Evolutionary conservation across 2,113 vertebrate genomes (phyloP).

Genomic region (Alexandromys fortis): DNA sequence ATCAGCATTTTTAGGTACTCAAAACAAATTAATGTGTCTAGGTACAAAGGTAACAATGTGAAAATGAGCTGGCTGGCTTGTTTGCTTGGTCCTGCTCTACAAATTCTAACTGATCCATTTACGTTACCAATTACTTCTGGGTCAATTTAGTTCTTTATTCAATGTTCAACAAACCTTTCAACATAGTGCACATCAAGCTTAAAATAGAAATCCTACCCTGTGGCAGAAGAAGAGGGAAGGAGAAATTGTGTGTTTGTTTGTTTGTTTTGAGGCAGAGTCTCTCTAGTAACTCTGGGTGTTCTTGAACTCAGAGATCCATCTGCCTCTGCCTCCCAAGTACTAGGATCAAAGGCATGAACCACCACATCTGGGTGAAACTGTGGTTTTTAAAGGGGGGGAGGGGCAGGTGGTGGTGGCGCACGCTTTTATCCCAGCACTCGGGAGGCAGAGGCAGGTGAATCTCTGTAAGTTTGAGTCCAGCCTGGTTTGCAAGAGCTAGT

Average conservation of each 20-base stretch:
- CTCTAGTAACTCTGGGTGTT: neutral
- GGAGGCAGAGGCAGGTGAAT: too few species aligned
- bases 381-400: neutral
- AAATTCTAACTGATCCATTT: conserved; percentile 52
- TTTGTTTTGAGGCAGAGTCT: neutral
- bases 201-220: conserved; percentile 49
- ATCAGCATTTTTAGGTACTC: conserved; percentile 23
- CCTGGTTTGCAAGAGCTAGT: too few species aligned
- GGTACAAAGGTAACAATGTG: conserved; percentile 33
- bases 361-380: neutral
- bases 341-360: neutral
- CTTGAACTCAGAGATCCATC: neutral
- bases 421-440: too few species aligned
- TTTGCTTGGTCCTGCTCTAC: conserved; percentile 31
- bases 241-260: neutral
- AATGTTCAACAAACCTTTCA: neutral
- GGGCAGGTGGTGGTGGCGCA: too few species aligned
- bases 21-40: conserved; percentile 59
- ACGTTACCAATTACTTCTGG: conserved; percentile 54
- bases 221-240: conserved; percentile 8
- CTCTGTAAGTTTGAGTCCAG: too few species aligned
- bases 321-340: neutral
- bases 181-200: conserved; percentile 9
- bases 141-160: conserved; percentile 46
- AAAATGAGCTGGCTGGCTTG: conserved; percentile 20